Percentiles rank a stretch among this genome's conserved stretches.
phyloP scores from a whole-genome alignment of 1,140 invertebrate genomes.

The Centruroides vittatus region DNA sequence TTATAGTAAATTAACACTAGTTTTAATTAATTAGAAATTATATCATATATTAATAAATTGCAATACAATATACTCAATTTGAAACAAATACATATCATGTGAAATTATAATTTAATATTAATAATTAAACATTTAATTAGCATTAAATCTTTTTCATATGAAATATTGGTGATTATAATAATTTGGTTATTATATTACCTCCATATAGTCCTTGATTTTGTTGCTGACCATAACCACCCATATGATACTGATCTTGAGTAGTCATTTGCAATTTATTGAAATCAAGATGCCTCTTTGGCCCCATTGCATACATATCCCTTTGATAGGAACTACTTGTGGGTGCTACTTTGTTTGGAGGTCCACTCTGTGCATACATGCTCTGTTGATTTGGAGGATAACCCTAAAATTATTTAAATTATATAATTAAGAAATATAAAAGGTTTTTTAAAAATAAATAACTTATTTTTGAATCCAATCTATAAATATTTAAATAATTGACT shows the following conservation, averaged over 20 bases:
- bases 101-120: too few relatives aligned
- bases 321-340: conserved; percentile 31
- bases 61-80: too few relatives aligned
- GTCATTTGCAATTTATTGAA: conserved; percentile 19
- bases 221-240: conserved; percentile 12
- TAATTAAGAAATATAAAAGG: too few relatives aligned
- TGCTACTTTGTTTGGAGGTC: conserved; percentile 14
- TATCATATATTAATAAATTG: too few relatives aligned
- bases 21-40: too few relatives aligned
- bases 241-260: conserved; percentile 16
- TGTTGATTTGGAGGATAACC: conserved; percentile 10
- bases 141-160: too few relatives aligned
- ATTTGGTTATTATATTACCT: conserved; percentile 1
- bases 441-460: too few relatives aligned
- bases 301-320: conserved; percentile 28
- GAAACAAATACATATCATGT: too few relatives aligned
- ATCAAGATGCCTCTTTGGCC: conserved; percentile 23
- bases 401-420: background rate
- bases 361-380: conserved; percentile 9
- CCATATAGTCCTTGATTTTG: conserved; percentile 6
- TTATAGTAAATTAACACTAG: too few relatives aligned
- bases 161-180: background rate
- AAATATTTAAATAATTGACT: too few relatives aligned
- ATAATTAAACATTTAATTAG: too few relatives aligned
- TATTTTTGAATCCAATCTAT: too few relatives aligned